Evolutionary conservation across 2,888 invertebrate species (phyloP), one percentile per base, ranked within the genome.

Genomic region (Pterostichus niger): DNA sequence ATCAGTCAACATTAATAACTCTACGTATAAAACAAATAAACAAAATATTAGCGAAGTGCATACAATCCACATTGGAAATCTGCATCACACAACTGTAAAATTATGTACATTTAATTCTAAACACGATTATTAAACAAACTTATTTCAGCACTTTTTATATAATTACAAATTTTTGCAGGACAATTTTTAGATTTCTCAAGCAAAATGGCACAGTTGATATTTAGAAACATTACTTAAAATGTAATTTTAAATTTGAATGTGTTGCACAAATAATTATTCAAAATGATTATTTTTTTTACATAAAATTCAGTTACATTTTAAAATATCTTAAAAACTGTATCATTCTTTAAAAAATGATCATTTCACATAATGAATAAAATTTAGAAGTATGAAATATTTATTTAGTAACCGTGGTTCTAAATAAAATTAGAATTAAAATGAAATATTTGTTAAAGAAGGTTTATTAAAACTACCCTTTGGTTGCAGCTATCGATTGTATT

Each of bases 1-100:
- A 82, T 82, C 82, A 82, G 82, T 82, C 73, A 82, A 82, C 82
- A 82, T 82, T 82, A 75, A 82, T 82, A 82, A 82, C 49, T 46
- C 75, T 73, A 75, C 46, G 61, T 75, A 75, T 75, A 82, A 82
- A 82, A 75, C 40, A 64, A 17, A 44, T 56, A 56, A 56, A 61
- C 31, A 71, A 44, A 71, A 71, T 61, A 71, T 71, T 79, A 64
- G 79, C 44, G 31, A 52, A 46, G 68, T 71, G 68, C 15, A 40
- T 44, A 71, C 68, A 80, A 68, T 49, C 35, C 78, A 78, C 59
- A 13, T 61, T 24, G 59, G 59, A 78, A 78, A 59, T 52, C 35
- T 46, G 52, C 46, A 49, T 52, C 80, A 52, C 80, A 64, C 40
- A 79, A 24, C 15, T 79, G 76, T 17, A 11, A 71, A 71, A 44